Evolutionary conservation across 2,113 vertebrate genomes (phyloP).

Genomic region (Lepus europaeus): DNA sequence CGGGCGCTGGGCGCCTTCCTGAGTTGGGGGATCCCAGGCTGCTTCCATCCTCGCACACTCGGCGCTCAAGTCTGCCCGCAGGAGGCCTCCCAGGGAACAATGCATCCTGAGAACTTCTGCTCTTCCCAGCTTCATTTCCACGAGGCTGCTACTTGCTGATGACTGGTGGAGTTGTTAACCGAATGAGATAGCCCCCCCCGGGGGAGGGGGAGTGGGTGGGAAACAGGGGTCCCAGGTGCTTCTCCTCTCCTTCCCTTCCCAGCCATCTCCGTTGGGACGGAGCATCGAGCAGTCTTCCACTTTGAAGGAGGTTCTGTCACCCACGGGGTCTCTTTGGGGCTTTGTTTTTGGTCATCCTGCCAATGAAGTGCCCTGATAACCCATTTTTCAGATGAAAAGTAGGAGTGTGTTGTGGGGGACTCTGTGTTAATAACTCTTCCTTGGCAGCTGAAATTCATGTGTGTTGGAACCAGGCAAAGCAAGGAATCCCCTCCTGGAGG

Average conservation of each 20-base stretch:
- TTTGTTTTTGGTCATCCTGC: neutral
- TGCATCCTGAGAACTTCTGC: neutral
- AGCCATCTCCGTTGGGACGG: neutral
- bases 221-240: neutral
- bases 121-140: neutral
- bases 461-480: rapidly evolving
- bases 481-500: neutral
- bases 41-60: neutral
- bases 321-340: neutral
- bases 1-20: neutral
- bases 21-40: neutral
- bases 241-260: neutral
- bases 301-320: neutral
- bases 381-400: constrained; percentile 6
- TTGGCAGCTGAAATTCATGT: neutral
- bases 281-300: neutral
- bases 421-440: neutral
- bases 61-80: neutral
- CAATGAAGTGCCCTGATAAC: neutral
- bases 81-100: neutral
- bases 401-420: too few species aligned
- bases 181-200: neutral
- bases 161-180: neutral
- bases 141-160: neutral
- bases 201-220: neutral